Evolutionary conservation across 2,888 invertebrate genomes (phyloP).

Genomic region (Dolomedes plantarius): DNA sequence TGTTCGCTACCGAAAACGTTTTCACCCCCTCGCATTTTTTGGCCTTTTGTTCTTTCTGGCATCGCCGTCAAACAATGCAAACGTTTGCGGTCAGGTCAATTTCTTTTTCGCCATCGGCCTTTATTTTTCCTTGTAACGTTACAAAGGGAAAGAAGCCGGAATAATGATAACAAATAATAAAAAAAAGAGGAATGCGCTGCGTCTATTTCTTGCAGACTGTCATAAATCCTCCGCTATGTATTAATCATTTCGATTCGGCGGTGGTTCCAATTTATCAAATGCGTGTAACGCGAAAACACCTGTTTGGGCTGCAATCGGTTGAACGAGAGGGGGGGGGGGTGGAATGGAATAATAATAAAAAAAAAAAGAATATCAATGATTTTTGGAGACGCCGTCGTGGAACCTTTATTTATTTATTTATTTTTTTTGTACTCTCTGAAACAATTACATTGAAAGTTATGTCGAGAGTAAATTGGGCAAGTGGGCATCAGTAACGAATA

Average conservation of each 20-base stretch:
- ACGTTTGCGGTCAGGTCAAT: neutral
- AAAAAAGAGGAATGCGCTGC: neutral
- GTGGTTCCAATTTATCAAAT: neutral
- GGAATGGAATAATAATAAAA: no score
- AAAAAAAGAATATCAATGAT: neutral
- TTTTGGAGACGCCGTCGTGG: neutral
- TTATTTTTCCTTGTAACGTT: neutral
- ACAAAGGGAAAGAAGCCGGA: neutral
- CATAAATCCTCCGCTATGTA: neutral
- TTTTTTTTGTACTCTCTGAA: neutral
- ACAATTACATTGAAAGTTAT: neutral
- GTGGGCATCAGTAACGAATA: no score
- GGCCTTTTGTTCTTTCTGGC: neutral
- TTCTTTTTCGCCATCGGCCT: neutral
- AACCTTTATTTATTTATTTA: neutral
- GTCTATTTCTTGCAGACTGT: neutral
- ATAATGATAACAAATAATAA: no score
- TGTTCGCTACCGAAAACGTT: neutral
- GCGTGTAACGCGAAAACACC: conserved; percentile 4
- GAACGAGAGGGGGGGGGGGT: no score
- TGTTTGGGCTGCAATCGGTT: neutral
- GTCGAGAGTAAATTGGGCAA: neutral
- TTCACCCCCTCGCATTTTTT: neutral
- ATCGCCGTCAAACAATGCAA: neutral
- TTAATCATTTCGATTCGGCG: neutral